Conservation (phyloP, 1,140 invertebrate species). For the Monochamus saltuarius region DNA sequence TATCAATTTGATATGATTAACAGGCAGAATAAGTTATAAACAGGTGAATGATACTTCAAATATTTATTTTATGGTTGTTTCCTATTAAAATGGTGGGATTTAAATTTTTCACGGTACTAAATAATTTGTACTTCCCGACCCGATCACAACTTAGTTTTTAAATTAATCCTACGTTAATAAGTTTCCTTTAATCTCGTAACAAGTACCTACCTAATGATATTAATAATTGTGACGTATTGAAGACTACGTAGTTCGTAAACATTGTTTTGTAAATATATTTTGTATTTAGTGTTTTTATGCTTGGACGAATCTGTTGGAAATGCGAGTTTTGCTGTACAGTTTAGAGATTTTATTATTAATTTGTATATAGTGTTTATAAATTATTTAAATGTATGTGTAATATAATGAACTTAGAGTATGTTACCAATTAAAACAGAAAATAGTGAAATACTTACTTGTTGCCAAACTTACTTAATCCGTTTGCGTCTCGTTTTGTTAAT, state of each 20-base stretch:
- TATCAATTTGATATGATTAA: no score
- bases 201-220: no score
- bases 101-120: no score
- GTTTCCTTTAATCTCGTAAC: no score
- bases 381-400: conserved; percentile 6
- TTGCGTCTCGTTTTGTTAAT: background rate
- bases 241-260: background rate
- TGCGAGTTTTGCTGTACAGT: conserved; percentile 4
- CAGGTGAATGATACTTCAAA: no score
- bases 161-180: background rate
- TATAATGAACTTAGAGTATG: conserved; percentile 1
- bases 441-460: conserved; percentile 10
- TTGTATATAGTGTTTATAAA: conserved; percentile 6
- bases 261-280: background rate
- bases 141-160: background rate
- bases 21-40: no score
- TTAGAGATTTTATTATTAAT: conserved; percentile 1
- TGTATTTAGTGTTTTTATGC: background rate
- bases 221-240: background rate
- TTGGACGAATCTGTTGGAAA: background rate
- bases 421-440: background rate
- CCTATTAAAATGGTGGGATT: no score
- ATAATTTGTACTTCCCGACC: no score
- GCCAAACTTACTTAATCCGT: conserved; percentile 3
- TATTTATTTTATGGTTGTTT: no score